These are phyloP conservation scores for Crenuchus spilurus DNA, from an alignment of 2,797 vertebrate species.

Conservation along the genomic window DNA sequence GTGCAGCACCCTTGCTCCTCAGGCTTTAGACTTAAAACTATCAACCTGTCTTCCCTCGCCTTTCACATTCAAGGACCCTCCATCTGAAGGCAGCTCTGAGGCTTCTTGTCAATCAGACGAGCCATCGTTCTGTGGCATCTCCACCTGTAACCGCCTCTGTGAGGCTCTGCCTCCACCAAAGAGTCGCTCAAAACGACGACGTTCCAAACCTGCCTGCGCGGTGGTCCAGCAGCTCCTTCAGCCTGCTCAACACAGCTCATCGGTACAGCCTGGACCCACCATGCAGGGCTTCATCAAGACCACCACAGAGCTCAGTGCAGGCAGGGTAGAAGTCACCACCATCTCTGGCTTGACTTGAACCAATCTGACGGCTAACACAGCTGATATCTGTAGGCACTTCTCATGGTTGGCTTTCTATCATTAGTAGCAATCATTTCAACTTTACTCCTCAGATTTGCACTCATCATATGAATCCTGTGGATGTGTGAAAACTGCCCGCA, in stretches of 20 bases:
- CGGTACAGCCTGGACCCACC: conserved; percentile 51
- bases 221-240: conserved; percentile 85
- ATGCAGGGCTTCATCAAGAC: conserved; percentile 65
- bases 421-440: not conserved
- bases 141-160: conserved; percentile 86
- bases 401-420: conserved; percentile 16
- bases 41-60: conserved; percentile 40
- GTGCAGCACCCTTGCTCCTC: conserved; percentile 44
- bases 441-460: not conserved
- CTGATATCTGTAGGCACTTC: not conserved
- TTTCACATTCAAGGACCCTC: conserved; percentile 68
- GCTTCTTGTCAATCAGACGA: conserved; percentile 92
- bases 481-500: conserved; percentile 14
- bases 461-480: conserved; percentile 13
- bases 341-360: conserved; percentile 64
- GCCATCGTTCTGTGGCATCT: conserved; percentile 92
- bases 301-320: conserved; percentile 57
- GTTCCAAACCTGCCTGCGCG: conserved; percentile 72
- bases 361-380: not conserved
- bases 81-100: conserved; percentile 90
- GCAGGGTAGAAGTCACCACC: conserved; percentile 56
- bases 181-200: conserved; percentile 82
- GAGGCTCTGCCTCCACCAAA: conserved; percentile 76
- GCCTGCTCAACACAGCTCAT: conserved; percentile 61
- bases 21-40: conserved; percentile 35